Conservation (phyloP, 2,113 vertebrate species). For the Prochilodus magdalenae region DNA sequence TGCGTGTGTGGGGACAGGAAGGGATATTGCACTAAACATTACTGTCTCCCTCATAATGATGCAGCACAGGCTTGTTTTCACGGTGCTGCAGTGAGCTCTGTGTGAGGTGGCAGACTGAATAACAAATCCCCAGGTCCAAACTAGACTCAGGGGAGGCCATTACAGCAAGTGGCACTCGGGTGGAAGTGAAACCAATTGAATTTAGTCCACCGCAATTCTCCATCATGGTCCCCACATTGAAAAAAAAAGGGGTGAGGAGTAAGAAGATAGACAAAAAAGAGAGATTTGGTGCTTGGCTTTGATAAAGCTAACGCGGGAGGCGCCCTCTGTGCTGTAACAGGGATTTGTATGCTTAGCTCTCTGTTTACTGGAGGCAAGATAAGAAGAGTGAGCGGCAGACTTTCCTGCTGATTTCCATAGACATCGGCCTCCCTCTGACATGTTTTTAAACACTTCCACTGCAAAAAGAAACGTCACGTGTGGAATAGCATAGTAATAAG, state of each 20-base stretch:
- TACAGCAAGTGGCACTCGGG: constrained; percentile 38
- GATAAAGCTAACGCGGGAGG: constrained; percentile 29
- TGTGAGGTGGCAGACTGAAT: constrained; percentile 21
- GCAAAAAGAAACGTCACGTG: constrained; percentile 20
- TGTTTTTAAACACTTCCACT: constrained; percentile 17
- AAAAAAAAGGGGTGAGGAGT: background rate
- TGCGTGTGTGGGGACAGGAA: constrained; percentile 3
- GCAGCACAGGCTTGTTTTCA: constrained; percentile 14
- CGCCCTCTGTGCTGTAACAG: constrained; percentile 19
- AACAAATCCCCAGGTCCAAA: constrained; percentile 43
- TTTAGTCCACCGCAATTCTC: constrained; percentile 46
- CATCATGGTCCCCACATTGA: constrained; percentile 38
- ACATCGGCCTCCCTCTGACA: constrained; percentile 32
- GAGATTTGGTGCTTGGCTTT: constrained; percentile 48
- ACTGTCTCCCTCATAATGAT: constrained; percentile 17
- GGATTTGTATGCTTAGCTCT: constrained; percentile 40
- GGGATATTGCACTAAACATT: constrained; percentile 30
- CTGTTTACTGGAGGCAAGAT: constrained; percentile 39
- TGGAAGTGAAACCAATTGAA: constrained; percentile 59
- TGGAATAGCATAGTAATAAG: constrained; percentile 27
- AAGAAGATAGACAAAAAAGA: constrained; percentile 18
- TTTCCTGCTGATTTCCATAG: constrained; percentile 16
- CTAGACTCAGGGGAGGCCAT: constrained; percentile 42
- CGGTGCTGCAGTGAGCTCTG: constrained; percentile 9
- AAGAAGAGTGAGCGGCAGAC: background rate